These are phyloP conservation scores for Pongo pygmaeus DNA, from an alignment of 2,113 vertebrate genomes.

Conservation along the genomic window DNA sequence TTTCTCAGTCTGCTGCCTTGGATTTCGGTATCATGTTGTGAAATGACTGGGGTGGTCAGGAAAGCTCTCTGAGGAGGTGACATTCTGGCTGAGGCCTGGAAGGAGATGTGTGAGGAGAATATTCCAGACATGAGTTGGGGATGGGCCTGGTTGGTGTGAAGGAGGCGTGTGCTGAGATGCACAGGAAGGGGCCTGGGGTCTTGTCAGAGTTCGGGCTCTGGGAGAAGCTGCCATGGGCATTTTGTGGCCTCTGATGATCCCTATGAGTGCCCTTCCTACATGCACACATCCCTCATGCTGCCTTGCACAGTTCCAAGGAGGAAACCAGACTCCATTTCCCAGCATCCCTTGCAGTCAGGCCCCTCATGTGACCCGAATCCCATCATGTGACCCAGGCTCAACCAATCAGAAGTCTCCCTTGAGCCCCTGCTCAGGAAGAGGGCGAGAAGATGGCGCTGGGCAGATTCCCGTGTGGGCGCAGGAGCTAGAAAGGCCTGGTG, in stretches of 20 bases:
- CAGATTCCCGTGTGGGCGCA: accelerated
- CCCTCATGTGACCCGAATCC: neutral
- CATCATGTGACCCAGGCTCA: neutral
- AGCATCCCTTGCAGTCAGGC: neutral
- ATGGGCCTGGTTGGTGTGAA: too few relatives aligned
- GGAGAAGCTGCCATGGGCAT: too few relatives aligned
- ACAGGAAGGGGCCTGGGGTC: neutral
- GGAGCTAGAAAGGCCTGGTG: neutral
- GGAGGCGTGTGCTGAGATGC: too few relatives aligned
- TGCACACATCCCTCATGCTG: neutral
- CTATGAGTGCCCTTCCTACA: too few relatives aligned
- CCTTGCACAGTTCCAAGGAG: neutral
- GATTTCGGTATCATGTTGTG: neutral
- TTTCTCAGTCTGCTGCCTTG: neutral
- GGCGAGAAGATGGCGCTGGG: neutral
- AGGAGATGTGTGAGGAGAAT: neutral
- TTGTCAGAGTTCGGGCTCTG: too few relatives aligned
- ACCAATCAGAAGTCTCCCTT: neutral
- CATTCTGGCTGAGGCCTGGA: neutral
- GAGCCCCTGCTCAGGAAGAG: neutral
- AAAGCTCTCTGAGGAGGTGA: neutral
- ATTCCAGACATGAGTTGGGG: neutral
- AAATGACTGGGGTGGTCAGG: neutral
- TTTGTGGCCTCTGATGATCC: too few relatives aligned
- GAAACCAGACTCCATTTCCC: neutral